Evolutionary conservation across 2,113 vertebrate species (phyloP).

Genomic region (Manacus vitellinus): DNA sequence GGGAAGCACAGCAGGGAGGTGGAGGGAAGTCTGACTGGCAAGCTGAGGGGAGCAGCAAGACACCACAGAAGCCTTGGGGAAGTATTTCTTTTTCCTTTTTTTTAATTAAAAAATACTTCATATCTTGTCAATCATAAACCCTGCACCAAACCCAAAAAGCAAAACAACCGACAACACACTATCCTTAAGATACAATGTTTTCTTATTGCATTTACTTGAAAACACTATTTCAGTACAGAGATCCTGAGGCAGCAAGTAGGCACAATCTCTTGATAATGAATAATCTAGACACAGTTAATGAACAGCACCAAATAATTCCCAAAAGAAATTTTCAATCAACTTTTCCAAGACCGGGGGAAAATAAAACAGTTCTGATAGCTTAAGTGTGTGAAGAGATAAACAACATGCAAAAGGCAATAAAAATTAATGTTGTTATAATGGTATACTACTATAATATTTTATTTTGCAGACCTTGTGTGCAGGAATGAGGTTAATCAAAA

Average conservation of each 20-base stretch:
- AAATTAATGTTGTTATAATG: background rate
- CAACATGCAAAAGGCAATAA: background rate
- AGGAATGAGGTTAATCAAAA: slow-evolving; percentile 99
- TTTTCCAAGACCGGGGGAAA: background rate
- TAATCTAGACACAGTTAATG: background rate
- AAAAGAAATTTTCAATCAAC: background rate
- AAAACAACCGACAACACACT: background rate
- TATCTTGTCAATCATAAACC: background rate
- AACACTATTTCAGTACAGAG: background rate
- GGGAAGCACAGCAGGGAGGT: background rate
- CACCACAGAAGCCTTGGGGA: background rate
- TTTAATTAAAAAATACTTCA: background rate
- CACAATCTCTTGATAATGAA: background rate
- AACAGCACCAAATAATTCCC: background rate
- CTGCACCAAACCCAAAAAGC: background rate
- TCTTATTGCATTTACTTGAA: background rate
- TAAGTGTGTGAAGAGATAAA: background rate
- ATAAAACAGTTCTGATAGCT: rapidly evolving
- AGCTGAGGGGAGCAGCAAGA: background rate
- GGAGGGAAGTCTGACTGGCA: background rate
- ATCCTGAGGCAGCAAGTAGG: background rate
- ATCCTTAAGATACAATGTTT: background rate
- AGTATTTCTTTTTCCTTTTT: rapidly evolving
- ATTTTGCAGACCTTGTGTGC: slow-evolving; percentile 89
- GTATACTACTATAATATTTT: background rate